Evolutionary conservation across 2,797 vertebrate species (phyloP).

Genomic region (Mormyrus hasselquistii): DNA sequence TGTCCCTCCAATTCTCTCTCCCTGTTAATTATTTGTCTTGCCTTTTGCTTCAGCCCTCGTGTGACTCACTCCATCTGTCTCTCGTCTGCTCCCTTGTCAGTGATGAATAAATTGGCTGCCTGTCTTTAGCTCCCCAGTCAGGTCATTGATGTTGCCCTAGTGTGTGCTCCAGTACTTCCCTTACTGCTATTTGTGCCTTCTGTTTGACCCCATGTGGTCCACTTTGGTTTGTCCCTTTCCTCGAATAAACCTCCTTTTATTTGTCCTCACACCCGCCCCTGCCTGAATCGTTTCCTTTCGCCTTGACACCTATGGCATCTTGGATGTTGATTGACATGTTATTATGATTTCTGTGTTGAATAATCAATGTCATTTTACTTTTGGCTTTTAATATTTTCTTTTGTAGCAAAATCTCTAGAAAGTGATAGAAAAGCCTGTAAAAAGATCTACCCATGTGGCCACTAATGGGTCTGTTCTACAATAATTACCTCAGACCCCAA

Average conservation of each 20-base stretch:
- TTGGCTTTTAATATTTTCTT: neutral
- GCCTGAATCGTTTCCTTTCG: neutral
- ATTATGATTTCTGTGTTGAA: neutral
- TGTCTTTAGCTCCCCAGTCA: neutral
- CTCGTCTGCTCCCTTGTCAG: neutral
- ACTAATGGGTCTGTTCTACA: neutral
- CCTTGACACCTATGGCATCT: neutral
- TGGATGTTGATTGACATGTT: neutral
- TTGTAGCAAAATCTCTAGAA: neutral
- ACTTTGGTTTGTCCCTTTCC: neutral
- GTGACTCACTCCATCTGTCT: neutral
- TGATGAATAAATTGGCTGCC: neutral
- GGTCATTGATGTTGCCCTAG: neutral
- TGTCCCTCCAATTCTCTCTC: neutral
- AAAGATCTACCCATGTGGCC: neutral
- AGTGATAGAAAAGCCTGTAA: neutral
- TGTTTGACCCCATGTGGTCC: neutral
- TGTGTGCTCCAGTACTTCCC: neutral
- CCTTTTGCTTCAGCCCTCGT: neutral
- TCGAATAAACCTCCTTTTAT: neutral
- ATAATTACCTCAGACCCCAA: constrained; percentile 23
- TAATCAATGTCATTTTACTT: neutral
- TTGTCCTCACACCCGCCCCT: neutral
- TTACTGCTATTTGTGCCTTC: neutral
- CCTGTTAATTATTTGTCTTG: neutral